Evolutionary conservation across 1,140 invertebrate species (phyloP), one percentile per base, ranked within the genome.

Genomic region (Leptopilina boulardi): DNA sequence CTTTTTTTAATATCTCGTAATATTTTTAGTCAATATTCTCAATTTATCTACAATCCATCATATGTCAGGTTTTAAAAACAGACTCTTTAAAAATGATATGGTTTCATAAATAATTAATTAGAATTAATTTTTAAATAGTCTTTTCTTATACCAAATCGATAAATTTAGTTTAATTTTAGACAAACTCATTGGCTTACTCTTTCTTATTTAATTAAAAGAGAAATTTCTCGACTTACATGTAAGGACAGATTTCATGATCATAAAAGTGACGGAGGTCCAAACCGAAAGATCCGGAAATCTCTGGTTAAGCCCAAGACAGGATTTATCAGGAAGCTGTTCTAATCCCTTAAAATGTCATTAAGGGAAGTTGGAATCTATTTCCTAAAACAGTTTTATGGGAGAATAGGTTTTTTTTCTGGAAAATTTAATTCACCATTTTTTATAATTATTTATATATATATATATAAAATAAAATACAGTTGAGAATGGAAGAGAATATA

Each of bases 1-100:
- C 26, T 30, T 34, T 87, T 87, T 88, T 88, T 86, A 88, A 87
- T 88, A 87, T 87, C 80, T 84, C 81, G 26, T 87, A 84, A 87
- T 84, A 87, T 84, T 85, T 85, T 81, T 76, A 85, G 86, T 84
- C 86, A 86, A 87, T 88, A 87, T 87, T 86, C 82, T 47, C 79
- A 82, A 85, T 87, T 85, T 87, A 85, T 87, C 79, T 75, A 47
- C 85, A 75, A 88, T 88, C 87, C 81, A 86, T 88, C 87, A 87
- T 80, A 78, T 80, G 74, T 79, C 73, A 73, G n/a, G n/a, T 84
- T 84, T 84, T 82, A 85, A 85, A 82, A 86, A 86, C 76, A 82
- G 83, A 83, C 87, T 75, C 54, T 83, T 70, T 15, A 18, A 72
- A 38, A n/a, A 71, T 5, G 6, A 72, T 71, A 23, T 30, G 42